Evolutionary conservation across 2,888 invertebrate genomes (phyloP), one percentile per base, ranked within the genome.

Genomic region (Agrochola lota): DNA sequence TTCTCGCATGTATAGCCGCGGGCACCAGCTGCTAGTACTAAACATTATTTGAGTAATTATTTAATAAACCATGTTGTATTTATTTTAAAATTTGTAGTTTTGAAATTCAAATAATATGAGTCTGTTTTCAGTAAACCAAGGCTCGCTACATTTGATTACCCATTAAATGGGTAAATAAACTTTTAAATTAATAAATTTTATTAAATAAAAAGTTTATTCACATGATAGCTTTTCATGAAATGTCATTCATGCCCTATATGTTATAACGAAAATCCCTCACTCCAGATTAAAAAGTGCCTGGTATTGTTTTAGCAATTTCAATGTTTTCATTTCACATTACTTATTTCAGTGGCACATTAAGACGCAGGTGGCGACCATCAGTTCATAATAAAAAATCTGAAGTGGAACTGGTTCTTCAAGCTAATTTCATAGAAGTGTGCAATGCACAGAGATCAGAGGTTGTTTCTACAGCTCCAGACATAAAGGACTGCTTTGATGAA

Each of bases 351-450:
- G 99, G 99, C 0, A 97, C 97, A 84, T 97, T 99, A 1, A 97
- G 98, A 88, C 97, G 98, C 72, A 97, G 98, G 78, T 99, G 98
- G 98, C 97, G 97, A 59, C 97, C 97, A 0, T 93, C 97, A 49
- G 91, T 92, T 4, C 93, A 93, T 26, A 98, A 97, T 55, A 97
- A 97, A 88, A 97, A 97, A 87, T 97, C 97, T 57, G 97, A 98
- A 91, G 97, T 98, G 23, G 98, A 98, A 89, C 91, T 98, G 59
- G 97, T 97, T 0, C 91, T 98, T 26, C 97, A 97, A 93, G 98
- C 98, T 0, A 98, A 98, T 92, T 97, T 98, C 90, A 92, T 98
- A 8, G 97, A 97, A 95, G 97, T 98, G 0, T 97, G 97, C 88
- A 98, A 97, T 83, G 92, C 96, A 0, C 95, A 95, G 84, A 92